A percentile compares a stretch with the other conserved stretches of the same genome.
Conservation (phyloP, 2,113 vertebrate genomes). For the Sorex fumeus region DNA sequence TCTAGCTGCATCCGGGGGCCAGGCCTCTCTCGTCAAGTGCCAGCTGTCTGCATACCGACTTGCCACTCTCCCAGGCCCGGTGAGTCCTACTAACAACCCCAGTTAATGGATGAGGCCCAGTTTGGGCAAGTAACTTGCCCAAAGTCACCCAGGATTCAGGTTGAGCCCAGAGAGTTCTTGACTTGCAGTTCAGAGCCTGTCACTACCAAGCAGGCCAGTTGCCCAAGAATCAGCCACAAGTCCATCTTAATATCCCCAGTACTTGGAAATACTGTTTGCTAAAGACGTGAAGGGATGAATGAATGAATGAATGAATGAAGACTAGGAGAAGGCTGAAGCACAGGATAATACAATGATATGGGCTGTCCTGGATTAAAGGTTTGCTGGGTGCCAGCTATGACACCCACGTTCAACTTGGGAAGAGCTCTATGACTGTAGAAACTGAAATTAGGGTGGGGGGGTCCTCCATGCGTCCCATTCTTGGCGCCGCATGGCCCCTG, state of each 20-base stretch:
- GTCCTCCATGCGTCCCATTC: too few species aligned
- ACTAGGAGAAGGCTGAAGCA: not conserved
- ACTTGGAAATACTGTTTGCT: not conserved
- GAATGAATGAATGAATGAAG: not conserved
- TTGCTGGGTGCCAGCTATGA: not conserved
- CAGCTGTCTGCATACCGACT: fast-evolving
- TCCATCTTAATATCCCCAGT: not conserved
- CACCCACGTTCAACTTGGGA: not conserved
- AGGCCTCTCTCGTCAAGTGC: fast-evolving
- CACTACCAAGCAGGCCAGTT: not conserved
- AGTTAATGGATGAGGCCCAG: not conserved
- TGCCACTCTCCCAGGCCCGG: not conserved
- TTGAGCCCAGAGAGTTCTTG: not conserved
- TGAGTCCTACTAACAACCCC: not conserved
- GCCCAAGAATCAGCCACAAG: not conserved
- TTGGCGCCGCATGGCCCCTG: too few species aligned
- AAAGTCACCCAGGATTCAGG: not conserved
- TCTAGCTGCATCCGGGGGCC: not conserved
- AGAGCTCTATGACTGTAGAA: not conserved
- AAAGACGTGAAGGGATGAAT: not conserved
- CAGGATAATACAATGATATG: too few species aligned
- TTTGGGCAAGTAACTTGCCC: not conserved
- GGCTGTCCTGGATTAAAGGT: not conserved
- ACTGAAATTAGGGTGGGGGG: too few species aligned
- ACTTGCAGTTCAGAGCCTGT: not conserved